A percentile compares a stretch with the other conserved stretches of the same genome.
Conservation (phyloP, 2,797 vertebrate species). For the Emydoidea blandingii region DNA sequence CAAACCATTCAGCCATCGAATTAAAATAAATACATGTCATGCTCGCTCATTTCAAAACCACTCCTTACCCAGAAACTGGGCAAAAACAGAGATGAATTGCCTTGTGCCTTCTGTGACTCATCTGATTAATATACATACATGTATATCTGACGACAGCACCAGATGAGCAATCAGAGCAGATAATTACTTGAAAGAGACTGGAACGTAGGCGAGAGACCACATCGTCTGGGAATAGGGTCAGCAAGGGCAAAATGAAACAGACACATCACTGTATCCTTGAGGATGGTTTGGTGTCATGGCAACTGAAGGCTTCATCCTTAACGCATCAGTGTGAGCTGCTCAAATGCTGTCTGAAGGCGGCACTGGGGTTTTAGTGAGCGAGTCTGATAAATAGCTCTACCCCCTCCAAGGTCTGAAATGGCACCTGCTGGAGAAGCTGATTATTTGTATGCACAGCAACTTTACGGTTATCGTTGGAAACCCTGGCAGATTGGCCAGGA, state of each 20-base stretch:
- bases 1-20: accelerated
- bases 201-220: background rate
- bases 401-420: background rate
- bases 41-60: background rate
- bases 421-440: too few relatives aligned
- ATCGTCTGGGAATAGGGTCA: background rate
- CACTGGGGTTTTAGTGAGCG: background rate
- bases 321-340: accelerated
- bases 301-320: background rate
- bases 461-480: background rate
- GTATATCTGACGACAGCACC: background rate
- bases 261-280: background rate
- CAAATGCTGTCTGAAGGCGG: background rate
- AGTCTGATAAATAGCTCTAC: background rate
- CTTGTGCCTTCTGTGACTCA: conserved; percentile 14
- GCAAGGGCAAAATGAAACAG: background rate
- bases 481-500: background rate
- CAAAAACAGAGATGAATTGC: background rate
- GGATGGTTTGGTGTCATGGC: background rate
- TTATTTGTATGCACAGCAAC: background rate
- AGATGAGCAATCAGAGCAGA: conserved; percentile 50
- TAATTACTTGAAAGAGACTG: conserved; percentile 21
- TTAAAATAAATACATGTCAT: accelerated
- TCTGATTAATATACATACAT: conserved; percentile 26
- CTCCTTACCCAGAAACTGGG: background rate